A percentile compares a stretch with the other conserved stretches of the same genome.
These are phyloP conservation scores for Melinaea menophilus DNA, from an alignment of 2,888 invertebrate species.

Conservation along the genomic window DNA sequence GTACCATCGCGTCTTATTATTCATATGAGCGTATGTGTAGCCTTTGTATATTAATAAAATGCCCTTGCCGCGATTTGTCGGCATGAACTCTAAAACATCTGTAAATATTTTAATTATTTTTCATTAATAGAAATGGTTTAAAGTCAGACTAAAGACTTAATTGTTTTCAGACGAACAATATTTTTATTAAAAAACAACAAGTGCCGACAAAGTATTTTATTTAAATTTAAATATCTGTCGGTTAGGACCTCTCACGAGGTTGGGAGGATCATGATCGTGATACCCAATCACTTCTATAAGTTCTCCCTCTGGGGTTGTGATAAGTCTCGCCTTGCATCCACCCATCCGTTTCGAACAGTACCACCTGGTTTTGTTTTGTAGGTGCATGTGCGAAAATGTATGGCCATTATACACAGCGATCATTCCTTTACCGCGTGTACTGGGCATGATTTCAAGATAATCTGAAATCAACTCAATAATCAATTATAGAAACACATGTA, in stretches of 20 bases:
- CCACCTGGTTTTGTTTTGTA: conserved; percentile 27
- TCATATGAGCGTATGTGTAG: conserved; percentile 33
- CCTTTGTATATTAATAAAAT: conserved; percentile 26
- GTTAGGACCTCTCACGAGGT: not conserved
- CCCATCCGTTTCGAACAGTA: conserved; percentile 36
- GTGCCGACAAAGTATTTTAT: not conserved
- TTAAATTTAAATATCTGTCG: conserved; percentile 2
- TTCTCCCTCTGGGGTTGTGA: conserved; percentile 30
- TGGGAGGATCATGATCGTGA: conserved; percentile 39
- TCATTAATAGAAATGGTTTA: too few relatives aligned
- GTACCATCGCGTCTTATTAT: conserved; percentile 45
- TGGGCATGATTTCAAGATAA: not conserved
- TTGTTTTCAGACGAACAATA: too few relatives aligned
- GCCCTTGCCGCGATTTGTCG: conserved; percentile 24
- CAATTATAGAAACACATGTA: too few relatives aligned
- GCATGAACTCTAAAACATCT: conserved; percentile 26
- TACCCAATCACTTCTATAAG: conserved; percentile 26
- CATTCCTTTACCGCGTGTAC: conserved; percentile 4
- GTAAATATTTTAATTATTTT: conserved; percentile 1
- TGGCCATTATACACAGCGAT: conserved; percentile 16
- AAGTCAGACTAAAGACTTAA: too few relatives aligned
- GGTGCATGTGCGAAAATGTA: conserved; percentile 25
- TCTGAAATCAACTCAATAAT: not conserved
- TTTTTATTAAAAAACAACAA: too few relatives aligned
- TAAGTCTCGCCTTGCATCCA: conserved; percentile 40